These are phyloP conservation scores for Dicyrtomina minuta DNA, from an alignment of 2,888 invertebrate species.

Conservation along the genomic window DNA sequence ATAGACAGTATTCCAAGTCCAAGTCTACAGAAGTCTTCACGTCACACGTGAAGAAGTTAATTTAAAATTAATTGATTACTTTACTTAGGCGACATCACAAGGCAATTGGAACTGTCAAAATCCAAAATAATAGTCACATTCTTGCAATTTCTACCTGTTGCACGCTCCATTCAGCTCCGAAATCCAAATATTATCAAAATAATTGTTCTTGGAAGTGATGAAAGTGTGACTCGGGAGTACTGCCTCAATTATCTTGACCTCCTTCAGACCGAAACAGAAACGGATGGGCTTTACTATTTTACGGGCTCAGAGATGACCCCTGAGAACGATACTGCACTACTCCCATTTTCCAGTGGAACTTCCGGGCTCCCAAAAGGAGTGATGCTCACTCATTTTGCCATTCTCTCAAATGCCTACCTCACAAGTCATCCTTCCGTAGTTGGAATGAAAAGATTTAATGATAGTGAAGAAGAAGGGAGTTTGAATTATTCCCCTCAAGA, in stretches of 20 bases:
- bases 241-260: conserved; percentile 38
- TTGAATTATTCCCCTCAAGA: too few species aligned
- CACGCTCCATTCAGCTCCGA: conserved; percentile 21
- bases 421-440: too few species aligned
- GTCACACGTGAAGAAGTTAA: too few species aligned
- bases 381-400: conserved; percentile 59
- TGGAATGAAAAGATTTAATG: too few species aligned
- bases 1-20: too few species aligned
- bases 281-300: conserved; percentile 34
- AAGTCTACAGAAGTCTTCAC: too few species aligned
- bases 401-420: background rate
- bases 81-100: background rate
- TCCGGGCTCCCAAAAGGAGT: conserved; percentile 76
- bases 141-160: background rate
- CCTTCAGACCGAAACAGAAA: conserved; percentile 36
- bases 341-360: conserved; percentile 44
- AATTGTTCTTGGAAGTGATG: conserved; percentile 39
- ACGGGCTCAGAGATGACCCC: conserved; percentile 38
- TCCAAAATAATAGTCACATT: conserved; percentile 9
- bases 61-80: too few species aligned
- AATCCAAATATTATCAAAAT: conserved; percentile 39
- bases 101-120: conserved; percentile 4
- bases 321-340: conserved; percentile 30
- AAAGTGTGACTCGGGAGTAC: too few species aligned
- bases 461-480: too few species aligned